Base-by-base conservation (phyloP, 92 coral and sea anemone species). In the Palythoa caribaeorum region DNA sequence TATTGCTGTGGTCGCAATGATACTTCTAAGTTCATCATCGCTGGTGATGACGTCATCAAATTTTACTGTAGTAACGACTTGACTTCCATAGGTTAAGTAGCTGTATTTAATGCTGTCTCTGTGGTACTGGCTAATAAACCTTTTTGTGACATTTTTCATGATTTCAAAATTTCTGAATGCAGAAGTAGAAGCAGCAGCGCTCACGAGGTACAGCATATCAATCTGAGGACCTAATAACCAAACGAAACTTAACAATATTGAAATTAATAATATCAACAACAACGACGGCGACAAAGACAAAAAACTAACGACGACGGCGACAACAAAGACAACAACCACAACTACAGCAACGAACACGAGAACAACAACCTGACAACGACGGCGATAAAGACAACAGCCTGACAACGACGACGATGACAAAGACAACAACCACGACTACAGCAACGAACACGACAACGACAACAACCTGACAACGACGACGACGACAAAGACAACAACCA, bases 31-130 rank as follows among this genome's bases (percentile, higher is more conserved):
- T 12, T 38, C 70, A 52, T 37, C 83, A 15, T 78, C 83, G 14
- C 83, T 78, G 50, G 39, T 78, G 28, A 78, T 78, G 14, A 78
- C 8, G 52, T 78, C 70, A 57, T 78, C 50, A 53, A 78, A 78
- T 28, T 78, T 55, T 37, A 37, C 21, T 5, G 13, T 17, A 55
- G 16, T 52, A 53, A 12, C 17, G 69, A 78, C 83, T 21, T 57
- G 68, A 37, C 50, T 78, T 1, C 83, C 83, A 55, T 78, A 78
- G 13, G 83, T 54, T 8, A 78, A 8, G 51, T 54, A 78, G 69
- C 70, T 35, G 11, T 78, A 78, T 15, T 78, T 78, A 6, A 78
- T 21, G 50, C 47, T 78, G 65, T 78, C 69, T 4, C 69, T 37
- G 83, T 78, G 70, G 38, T 78, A 78, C 50, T 52, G 6, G 52